Evolutionary conservation across 2,113 vertebrate species (phyloP).

Genomic region (Turnix velox): DNA sequence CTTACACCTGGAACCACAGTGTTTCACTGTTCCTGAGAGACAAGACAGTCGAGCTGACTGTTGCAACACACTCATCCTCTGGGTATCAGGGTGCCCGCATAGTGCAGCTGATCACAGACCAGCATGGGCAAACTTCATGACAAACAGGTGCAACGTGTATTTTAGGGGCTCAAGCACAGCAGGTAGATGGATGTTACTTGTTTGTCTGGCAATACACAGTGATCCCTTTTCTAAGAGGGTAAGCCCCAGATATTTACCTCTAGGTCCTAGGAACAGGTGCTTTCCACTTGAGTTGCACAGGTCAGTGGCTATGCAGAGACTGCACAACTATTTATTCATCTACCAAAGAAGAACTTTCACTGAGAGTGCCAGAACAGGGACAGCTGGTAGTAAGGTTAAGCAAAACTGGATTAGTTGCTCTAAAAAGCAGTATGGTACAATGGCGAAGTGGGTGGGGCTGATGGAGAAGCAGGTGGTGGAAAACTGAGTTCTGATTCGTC

Average conservation of each 20-base stretch:
- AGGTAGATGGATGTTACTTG: rapidly evolving
- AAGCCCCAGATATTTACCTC: background rate
- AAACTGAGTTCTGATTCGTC: background rate
- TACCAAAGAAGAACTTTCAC: background rate
- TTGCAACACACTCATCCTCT: background rate
- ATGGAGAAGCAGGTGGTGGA: background rate
- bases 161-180: background rate
- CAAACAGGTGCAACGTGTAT: background rate
- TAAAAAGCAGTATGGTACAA: background rate
- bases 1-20: background rate
- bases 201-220: background rate
- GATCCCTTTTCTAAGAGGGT: background rate
- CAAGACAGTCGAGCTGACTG: background rate
- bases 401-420: background rate
- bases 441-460: background rate
- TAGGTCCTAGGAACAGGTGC: background rate
- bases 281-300: background rate
- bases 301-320: background rate
- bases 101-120: background rate
- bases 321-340: background rate
- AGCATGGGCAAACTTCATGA: background rate
- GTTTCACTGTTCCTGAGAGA: rapidly evolving
- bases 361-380: background rate
- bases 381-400: background rate
- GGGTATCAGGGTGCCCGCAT: background rate